Base-by-base conservation (phyloP, 2,797 vertebrate genomes). In the Myotis findleyi region DNA sequence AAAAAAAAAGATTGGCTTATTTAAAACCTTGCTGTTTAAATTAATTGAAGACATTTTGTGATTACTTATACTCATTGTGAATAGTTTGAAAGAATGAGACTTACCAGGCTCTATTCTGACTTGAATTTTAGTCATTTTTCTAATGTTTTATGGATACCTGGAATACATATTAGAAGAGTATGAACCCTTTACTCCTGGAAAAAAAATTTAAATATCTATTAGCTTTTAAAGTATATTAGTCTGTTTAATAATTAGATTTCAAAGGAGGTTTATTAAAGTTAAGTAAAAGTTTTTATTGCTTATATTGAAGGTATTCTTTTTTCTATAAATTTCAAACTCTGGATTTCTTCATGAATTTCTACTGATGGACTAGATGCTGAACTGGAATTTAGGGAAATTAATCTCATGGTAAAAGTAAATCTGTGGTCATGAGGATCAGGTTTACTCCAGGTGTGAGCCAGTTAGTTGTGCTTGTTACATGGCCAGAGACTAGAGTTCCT, bases 51-150 rank as follows among this genome's bases (percentile, higher is more conserved):
- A 53, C 27, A 30, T 93, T 84, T 93, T 88, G 18, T 91, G 53
- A 79, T 87, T 73, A 59, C 84, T 88, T 89, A 27, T 38, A 53
- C 30, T 71, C 18, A 53, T 38, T 90, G 62, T 87, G 53, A 83
- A 21, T 75, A 82, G 11, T 91, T 87, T 69, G 44, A 71, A 88
- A 87, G 47, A 38, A 21, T 95, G 62, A 83, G 62, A 38, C 91
- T 95, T 87, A 38, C 25, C 13, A 57, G 51, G 14, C 27, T 69
- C 3, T 57, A 6, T 49, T 87, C 59, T 87, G 10, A 77, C 71
- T 92, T 84, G 47, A 89, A 79, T 84, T 92, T 92, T 20, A 16
- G 36, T 21, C 33, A n/a, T 90, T 95, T 92, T 90, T 93, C 49
- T 82, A 38, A 55, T 87, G 3, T 36, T 51, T 75, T 90, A 55